Evolutionary conservation across 2,797 vertebrate genomes (phyloP), one percentile per base, ranked within the genome.

Genomic region (Gallinago nigripennis): DNA sequence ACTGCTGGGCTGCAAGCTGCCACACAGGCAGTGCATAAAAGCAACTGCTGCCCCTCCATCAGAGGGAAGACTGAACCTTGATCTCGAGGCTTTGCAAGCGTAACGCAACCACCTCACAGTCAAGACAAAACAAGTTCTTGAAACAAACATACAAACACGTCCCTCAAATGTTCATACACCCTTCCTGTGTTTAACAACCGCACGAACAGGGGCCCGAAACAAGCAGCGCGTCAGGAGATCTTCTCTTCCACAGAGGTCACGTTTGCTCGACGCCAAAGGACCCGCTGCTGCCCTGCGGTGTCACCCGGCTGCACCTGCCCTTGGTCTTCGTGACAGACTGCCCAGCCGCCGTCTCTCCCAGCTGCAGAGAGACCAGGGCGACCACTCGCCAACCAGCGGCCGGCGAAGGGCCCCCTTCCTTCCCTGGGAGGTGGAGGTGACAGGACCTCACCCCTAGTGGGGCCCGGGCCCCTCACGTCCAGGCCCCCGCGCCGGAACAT

Each of bases 21-120:
- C 25, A 23, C 17, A 17, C 7, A 18, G 16, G 30, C 27, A 31
- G 9, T 1, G 4, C 14, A 3, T 2, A 4, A 11, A 17, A 11
- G 37, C 0, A 0, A 14, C 28, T 25, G 41, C 30, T 14, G 66
- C 27, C 19, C 54, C 24, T 27, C 69, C 39, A 5, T 2, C 50
- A 68, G 64, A 39, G 39, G 39, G 45, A 43, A 45, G 20, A 4
- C 35, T 2, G n/a, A 66, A 16, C 24, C 11, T 2, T 2, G 16
- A 18, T 0, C 3, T 2, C 0, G 5, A 17, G 9, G 20, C 23
- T 64, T 4, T 35, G 56, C 23, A 23, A 61, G 21, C 0, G 18
- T 8, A 37, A 46, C 1, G 4, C 1, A n/a, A 81, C 20, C 5
- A 1, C 9, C n/a, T 33, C 45, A 23, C 8, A 10, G 43, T 25